Base-by-base conservation (phyloP, 2,888 invertebrate species). In the Eupithecia pulchellata region DNA sequence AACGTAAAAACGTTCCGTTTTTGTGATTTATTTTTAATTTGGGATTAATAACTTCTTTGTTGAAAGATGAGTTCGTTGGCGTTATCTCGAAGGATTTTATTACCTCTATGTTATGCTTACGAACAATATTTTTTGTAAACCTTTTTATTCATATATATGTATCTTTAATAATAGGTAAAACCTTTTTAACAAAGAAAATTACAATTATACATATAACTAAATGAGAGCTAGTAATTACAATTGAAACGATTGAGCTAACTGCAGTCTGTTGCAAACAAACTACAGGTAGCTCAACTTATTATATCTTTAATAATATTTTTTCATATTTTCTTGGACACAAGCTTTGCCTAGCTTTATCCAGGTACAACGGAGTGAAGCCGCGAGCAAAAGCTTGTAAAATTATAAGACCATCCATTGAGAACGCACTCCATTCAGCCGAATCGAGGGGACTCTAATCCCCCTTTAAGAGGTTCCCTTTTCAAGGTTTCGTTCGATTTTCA, bases 381-480 rank as follows among this genome's bases (percentile, higher is more conserved):
- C 9, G 42, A 9, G 9, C n/a, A 9, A 3, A 2, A 9, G n/a
- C 20, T 47, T 5, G 42, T 47, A 42, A 39, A n/a, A 42, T 42
- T n/a, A 2, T 47, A 57, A 70, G 62, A 58, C 64, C 34, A 17
- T 64, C 62, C 32, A 69, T 72, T 60, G 63, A 52, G 74, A 78
- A 78, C 76, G 79, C 77, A 79, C 73, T 79, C 61, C 68, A 71
- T 78, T 78, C 77, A 75, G 14, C 34, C 60, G 57, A 69, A 71
- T 71, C 71, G 71, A 75, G 80, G 81, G 79, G 79, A 25, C 70
- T 32, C 64, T 82, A 83, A 83, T 82, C 83, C 82, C 64, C 79
- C 78, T 81, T 77, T 78, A 80, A 72, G 70, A 72, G 36, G 52
- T 70, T 78, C 78, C 77, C 79, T 76, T 78, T 81, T 79, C 78